phyloP scores from a whole-genome alignment of 1,140 invertebrate species.

The Zelostemma sp. region DNA sequence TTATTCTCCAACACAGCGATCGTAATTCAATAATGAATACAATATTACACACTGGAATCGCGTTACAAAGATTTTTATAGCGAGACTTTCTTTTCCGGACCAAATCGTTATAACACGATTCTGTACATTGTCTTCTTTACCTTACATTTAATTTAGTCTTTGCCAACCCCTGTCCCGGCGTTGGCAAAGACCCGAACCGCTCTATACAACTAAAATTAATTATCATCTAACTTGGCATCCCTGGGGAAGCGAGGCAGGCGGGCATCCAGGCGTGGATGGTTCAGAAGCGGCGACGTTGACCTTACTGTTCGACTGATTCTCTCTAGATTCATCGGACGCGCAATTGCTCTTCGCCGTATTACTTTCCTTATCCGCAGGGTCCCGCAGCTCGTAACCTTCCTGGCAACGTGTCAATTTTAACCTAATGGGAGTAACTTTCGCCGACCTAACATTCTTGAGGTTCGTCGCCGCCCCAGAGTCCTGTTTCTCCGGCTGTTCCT shows the following conservation, averaged over 20 bases:
- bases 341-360: not conserved
- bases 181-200: no score
- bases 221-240: slow-evolving; percentile 91
- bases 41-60: no score
- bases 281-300: slow-evolving; percentile 12
- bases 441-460: slow-evolving; percentile 73
- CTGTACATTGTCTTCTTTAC: slow-evolving; percentile 59
- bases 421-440: slow-evolving; percentile 81
- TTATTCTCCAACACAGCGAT: slow-evolving; percentile 51
- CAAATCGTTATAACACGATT: no score
- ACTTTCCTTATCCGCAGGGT: slow-evolving; percentile 43
- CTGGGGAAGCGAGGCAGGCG: slow-evolving; percentile 78
- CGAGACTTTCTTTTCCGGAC: no score
- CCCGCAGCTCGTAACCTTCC: slow-evolving; percentile 76
- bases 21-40: slow-evolving; percentile 49
- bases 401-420: slow-evolving; percentile 85
- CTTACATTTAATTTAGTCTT: no score
- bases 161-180: no score
- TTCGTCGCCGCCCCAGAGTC: slow-evolving; percentile 61
- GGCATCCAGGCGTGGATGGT: slow-evolving; percentile 54
- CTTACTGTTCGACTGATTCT: slow-evolving; percentile 47
- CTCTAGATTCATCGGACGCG: slow-evolving; percentile 12
- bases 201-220: slow-evolving; percentile 70
- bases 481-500: slow-evolving; percentile 59
- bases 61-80: no score